phyloP scores from a whole-genome alignment of 53 echinoderm and acorn worm genomes.

The Hippasteria phrygiana region DNA sequence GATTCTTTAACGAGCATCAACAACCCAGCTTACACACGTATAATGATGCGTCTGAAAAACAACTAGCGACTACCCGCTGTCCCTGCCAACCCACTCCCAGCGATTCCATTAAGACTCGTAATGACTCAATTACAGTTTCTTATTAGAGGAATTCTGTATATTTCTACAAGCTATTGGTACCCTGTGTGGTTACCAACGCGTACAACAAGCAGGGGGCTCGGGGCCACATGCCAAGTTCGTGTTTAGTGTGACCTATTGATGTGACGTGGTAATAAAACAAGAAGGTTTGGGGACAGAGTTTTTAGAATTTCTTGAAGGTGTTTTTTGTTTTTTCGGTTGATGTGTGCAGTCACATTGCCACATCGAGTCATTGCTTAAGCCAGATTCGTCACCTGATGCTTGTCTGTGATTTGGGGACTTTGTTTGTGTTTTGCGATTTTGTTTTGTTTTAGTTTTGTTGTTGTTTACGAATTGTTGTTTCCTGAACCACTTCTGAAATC shows the following conservation, averaged over 20 bases:
- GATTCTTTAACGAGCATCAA: no score
- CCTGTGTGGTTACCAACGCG: constrained; percentile 20
- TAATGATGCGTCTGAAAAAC: constrained; percentile 33
- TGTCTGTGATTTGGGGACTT: no score
- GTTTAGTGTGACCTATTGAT: constrained; percentile 33
- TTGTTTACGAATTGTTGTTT: no score
- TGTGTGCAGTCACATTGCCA: background rate
- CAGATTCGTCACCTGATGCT: no score
- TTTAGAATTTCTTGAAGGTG: background rate
- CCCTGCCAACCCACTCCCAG: constrained; percentile 21
- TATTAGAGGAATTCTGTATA: constrained; percentile 28
- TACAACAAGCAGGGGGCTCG: constrained; percentile 1
- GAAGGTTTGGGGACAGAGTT: constrained; percentile 31
- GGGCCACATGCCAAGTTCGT: constrained; percentile 22
- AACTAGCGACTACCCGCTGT: constrained; percentile 27
- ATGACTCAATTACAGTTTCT: constrained; percentile 56
- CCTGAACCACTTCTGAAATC: no score
- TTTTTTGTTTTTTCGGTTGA: background rate
- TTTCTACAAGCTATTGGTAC: background rate
- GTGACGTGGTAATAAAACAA: constrained; percentile 7
- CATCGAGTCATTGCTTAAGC: no score
- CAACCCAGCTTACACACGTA: background rate
- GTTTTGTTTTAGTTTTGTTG: no score
- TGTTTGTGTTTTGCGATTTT: no score
- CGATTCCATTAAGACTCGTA: constrained; percentile 40